Evolutionary conservation across 2,797 vertebrate species (phyloP).

Genomic region (Typhlichthys subterraneus): DNA sequence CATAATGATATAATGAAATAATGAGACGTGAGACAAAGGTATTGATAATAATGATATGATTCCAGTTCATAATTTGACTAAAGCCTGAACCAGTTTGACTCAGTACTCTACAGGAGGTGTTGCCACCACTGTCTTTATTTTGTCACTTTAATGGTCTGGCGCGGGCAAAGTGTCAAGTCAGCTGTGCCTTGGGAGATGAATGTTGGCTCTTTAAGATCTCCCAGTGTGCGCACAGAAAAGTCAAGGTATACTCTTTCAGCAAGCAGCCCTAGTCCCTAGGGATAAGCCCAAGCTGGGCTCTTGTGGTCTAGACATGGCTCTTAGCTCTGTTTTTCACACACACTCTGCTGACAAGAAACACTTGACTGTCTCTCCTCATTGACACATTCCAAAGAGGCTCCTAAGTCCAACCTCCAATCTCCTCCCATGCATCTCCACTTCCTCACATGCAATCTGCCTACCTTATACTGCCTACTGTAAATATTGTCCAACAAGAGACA

Average conservation of each 20-base stretch:
- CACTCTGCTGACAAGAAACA: slow-evolving; percentile 70
- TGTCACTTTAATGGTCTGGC: slow-evolving; percentile 66
- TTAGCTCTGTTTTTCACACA: slow-evolving; percentile 77
- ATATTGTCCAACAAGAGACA: slow-evolving; percentile 72
- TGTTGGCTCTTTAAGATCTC: slow-evolving; percentile 64
- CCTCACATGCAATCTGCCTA: slow-evolving; percentile 13
- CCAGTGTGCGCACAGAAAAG: slow-evolving; percentile 81
- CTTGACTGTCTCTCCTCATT: slow-evolving; percentile 80
- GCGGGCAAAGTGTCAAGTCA: slow-evolving; percentile 71
- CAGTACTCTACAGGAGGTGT: background rate
- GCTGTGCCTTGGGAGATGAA: slow-evolving; percentile 63
- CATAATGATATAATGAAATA: too few species aligned
- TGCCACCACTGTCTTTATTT: slow-evolving; percentile 37
- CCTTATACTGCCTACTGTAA: slow-evolving; percentile 19
- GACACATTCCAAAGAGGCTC: slow-evolving; percentile 77
- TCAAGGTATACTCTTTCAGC: slow-evolving; percentile 87
- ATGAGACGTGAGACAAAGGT: too few species aligned
- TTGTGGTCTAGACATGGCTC: slow-evolving; percentile 48
- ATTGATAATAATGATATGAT: too few species aligned
- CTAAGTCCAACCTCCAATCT: slow-evolving; percentile 46
- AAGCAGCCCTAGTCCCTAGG: slow-evolving; percentile 60
- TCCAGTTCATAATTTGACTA: too few species aligned
- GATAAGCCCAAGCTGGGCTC: slow-evolving; percentile 35
- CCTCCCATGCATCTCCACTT: background rate
- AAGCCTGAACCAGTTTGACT: too few species aligned